Conservation (phyloP, 2,888 invertebrate species). For the Margaritifera margaritifera region DNA sequence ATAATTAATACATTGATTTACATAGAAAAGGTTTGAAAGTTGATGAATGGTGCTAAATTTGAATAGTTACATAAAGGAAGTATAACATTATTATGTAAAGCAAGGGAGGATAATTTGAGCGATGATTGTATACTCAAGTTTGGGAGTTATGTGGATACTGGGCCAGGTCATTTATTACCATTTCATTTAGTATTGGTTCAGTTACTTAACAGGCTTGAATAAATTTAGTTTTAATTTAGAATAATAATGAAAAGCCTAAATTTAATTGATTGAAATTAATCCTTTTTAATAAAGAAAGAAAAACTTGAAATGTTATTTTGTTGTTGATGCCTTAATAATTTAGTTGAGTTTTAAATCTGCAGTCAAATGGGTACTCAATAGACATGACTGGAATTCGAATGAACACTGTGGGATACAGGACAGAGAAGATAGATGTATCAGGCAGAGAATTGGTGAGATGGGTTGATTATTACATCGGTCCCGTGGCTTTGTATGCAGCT, state of each 20-base stretch:
- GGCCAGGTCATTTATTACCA: too few relatives aligned
- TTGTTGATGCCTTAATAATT: constrained; percentile 1
- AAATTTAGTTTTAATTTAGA: too few relatives aligned
- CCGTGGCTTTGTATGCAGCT: constrained; percentile 66
- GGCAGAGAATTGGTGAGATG: constrained; percentile 63
- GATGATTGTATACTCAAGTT: too few relatives aligned
- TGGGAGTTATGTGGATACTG: too few relatives aligned
- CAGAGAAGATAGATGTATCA: constrained; percentile 57
- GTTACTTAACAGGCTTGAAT: too few relatives aligned
- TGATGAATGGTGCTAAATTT: too few relatives aligned
- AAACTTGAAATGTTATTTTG: neutral
- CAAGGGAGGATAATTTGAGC: too few relatives aligned
- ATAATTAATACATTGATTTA: too few relatives aligned
- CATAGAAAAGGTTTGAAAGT: too few relatives aligned
- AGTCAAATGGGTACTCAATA: constrained; percentile 50
- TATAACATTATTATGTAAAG: too few relatives aligned
- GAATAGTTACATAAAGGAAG: too few relatives aligned
- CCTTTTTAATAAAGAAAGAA: neutral
- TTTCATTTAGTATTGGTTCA: too few relatives aligned
- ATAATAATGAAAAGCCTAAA: neutral
- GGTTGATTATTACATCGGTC: constrained; percentile 63
- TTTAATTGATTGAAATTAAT: neutral
- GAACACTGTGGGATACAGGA: constrained; percentile 59
- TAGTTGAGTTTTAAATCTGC: constrained; percentile 2
- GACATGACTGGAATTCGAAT: constrained; percentile 59